Evolutionary conservation across 2,113 vertebrate genomes (phyloP), one percentile per base, ranked within the genome.

Genomic region (Tautogolabrus adspersus): DNA sequence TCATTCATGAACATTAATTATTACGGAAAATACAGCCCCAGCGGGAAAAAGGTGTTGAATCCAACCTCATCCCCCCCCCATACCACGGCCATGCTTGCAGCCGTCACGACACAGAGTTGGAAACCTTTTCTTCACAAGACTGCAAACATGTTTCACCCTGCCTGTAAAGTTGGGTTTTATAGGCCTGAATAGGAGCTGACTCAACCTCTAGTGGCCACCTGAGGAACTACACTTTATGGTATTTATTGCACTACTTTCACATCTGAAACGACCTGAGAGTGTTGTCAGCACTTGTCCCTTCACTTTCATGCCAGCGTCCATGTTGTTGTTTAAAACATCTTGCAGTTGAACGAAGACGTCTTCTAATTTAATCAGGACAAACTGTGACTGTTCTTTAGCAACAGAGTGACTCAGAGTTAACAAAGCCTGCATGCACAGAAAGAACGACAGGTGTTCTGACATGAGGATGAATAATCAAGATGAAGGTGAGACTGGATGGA

Each of bases 391-490:
- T 67, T 57, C 71, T 54, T 40, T 11, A n/a, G 66, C 63, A n/a
- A 5, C 37, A 1, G 37, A 79, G 42, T 76, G 83, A 82, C 57
- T 92, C 86, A 80, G 75, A 55, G 84, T 46, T 70, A 82, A 72
- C 73, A 66, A 71, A 82, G 71, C 71, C 66, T 71, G 57, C 40
- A 72, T 66, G 83, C 61, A 61, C 73, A 67, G 75, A 80, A 34
- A 56, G 49, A 72, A 73, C 46, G 70, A 78, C 72, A 82, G 84
- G 77, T 81, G 81, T 59, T 77, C 57, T 12, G 67, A 78, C 75
- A 73, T 10, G 66, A 72, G 68, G 68, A 61, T 47, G 78, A 70
- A 68, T 66, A 75, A 78, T 76, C 46, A 52, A 64, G 69, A 77
- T 10, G 64, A 84, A 60, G 57, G 69, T 66, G 80, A 42, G 72